A percentile compares a stretch with the other conserved stretches of the same genome.
Evolutionary conservation across 2,888 invertebrate genomes (phyloP).

Genomic region (Andrena trimmerana): DNA sequence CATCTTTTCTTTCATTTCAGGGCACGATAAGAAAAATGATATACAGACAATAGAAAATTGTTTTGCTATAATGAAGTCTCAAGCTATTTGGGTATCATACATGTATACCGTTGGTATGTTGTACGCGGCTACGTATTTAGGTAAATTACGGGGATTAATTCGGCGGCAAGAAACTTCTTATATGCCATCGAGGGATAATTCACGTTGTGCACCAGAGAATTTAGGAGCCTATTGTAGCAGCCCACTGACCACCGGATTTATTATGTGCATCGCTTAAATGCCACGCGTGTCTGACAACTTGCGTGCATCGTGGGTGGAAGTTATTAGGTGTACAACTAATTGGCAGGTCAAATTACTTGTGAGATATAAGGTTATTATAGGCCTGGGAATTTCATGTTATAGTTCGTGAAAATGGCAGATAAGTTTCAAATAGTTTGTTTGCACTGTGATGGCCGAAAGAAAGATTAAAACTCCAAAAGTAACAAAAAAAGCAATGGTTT

Average conservation of each 20-base stretch:
- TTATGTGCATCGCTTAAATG: neutral
- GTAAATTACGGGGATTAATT: neutral
- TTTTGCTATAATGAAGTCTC: neutral
- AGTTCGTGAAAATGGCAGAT: too few relatives aligned
- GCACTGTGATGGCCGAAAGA: too few relatives aligned
- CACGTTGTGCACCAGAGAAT: neutral
- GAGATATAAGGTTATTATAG: neutral
- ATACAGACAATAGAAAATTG: neutral
- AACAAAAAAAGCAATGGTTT: too few relatives aligned
- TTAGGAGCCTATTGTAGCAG: neutral
- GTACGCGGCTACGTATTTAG: neutral
- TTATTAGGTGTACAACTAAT: neutral
- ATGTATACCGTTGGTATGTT: neutral
- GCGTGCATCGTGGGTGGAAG: neutral
- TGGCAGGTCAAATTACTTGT: neutral
- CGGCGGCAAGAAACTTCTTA: neutral
- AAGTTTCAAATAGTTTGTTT: too few relatives aligned
- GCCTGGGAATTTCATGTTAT: neutral
- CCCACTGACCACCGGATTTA: constrained; percentile 3
- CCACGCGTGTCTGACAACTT: constrained; percentile 5
- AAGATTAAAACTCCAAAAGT: too few relatives aligned
- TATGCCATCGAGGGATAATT: constrained; percentile 18
- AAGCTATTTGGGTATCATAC: too few relatives aligned
- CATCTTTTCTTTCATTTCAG: neutral
- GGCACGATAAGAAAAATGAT: neutral